phyloP scores from a whole-genome alignment of 2,113 vertebrate species.

The Engystomops pustulosus region DNA sequence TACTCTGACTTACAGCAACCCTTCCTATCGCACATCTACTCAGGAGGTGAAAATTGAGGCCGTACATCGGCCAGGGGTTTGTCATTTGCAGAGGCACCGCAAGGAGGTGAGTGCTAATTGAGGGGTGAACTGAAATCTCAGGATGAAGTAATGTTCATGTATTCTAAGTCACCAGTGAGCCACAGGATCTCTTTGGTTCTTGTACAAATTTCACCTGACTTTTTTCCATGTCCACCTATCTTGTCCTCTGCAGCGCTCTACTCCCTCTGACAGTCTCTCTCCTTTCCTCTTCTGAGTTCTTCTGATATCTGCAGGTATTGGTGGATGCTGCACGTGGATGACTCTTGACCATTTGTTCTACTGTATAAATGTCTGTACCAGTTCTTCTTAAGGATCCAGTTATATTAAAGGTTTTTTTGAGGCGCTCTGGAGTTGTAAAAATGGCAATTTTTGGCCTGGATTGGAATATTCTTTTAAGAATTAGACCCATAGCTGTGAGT shows the following conservation, averaged over 20 bases:
- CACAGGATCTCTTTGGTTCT: background rate
- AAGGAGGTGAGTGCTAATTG: slow-evolving; percentile 85
- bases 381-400: background rate
- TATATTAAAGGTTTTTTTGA: too few relatives aligned
- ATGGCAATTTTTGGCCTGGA: too few relatives aligned
- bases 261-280: slow-evolving; percentile 97
- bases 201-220: background rate
- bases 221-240: slow-evolving; percentile 57
- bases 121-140: background rate
- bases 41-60: slow-evolving; percentile 98
- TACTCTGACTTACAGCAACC: slow-evolving; percentile 97
- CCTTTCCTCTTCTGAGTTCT: slow-evolving; percentile 97
- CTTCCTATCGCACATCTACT: slow-evolving; percentile 94
- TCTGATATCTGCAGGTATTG: slow-evolving; percentile 82
- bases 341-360: background rate
- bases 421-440: too few relatives aligned
- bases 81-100: slow-evolving; percentile 95
- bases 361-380: background rate
- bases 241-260: slow-evolving; percentile 86
- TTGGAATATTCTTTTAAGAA: too few relatives aligned
- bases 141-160: too few relatives aligned
- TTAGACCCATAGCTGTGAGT: too few relatives aligned
- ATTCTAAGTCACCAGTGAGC: background rate
- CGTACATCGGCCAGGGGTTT: slow-evolving; percentile 88
- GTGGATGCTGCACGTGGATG: slow-evolving; percentile 66